phyloP scores from a whole-genome alignment of 2,113 vertebrate species.

The Perca schrenkii region DNA sequence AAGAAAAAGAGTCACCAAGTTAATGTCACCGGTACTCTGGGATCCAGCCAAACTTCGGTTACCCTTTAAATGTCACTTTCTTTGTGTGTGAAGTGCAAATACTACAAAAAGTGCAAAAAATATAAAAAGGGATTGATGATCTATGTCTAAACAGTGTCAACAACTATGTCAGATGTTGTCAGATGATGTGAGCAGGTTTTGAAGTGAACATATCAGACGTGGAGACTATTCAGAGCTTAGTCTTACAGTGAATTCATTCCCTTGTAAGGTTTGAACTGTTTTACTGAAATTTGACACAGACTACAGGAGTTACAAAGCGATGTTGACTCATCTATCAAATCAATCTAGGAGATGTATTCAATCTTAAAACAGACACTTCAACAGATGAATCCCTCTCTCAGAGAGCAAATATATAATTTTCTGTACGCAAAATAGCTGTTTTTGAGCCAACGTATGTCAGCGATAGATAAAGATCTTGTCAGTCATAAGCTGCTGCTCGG shows the following conservation, averaged over 20 bases:
- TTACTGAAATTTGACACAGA: background rate
- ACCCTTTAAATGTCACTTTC: background rate
- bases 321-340: slow-evolving; percentile 10
- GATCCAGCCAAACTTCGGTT: no score
- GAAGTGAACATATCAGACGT: background rate
- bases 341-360: background rate
- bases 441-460: background rate
- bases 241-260: background rate
- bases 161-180: background rate
- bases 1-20: no score
- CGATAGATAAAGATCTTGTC: slow-evolving; percentile 17
- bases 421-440: slow-evolving; percentile 1
- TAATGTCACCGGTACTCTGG: no score
- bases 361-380: slow-evolving; percentile 4
- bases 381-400: background rate
- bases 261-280: background rate
- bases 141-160: background rate
- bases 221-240: background rate
- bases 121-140: background rate
- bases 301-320: background rate
- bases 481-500: background rate
- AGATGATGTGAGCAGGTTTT: background rate
- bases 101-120: background rate
- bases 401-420: background rate
- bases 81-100: background rate